Conservation (phyloP, 2,113 vertebrate genomes). For the Girardinichthys multiradiatus region DNA sequence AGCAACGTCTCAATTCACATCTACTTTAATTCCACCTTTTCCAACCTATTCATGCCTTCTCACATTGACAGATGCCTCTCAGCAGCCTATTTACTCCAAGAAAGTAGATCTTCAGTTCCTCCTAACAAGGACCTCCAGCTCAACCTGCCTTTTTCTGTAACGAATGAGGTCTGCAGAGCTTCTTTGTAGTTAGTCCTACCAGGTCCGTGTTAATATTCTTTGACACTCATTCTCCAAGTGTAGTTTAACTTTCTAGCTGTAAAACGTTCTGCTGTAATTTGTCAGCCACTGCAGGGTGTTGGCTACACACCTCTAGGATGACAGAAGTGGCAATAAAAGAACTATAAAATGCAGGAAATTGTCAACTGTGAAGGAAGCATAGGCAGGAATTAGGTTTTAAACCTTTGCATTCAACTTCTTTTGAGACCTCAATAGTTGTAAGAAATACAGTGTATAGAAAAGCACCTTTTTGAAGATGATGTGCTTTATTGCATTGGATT, state of each 20-base stretch:
- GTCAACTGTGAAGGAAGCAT: slow-evolving; percentile 41
- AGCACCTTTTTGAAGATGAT: background rate
- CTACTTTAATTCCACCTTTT: slow-evolving; percentile 46
- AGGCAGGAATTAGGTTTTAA: slow-evolving; percentile 12
- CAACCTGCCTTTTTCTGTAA: slow-evolving; percentile 18
- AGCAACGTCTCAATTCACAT: slow-evolving; percentile 54
- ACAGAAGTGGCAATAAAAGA: slow-evolving; percentile 57
- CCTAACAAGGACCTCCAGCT: slow-evolving; percentile 55
- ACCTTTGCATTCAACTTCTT: background rate
- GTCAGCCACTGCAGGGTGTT: slow-evolving; percentile 58
- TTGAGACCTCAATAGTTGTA: background rate
- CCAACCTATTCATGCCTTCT: slow-evolving; percentile 47
- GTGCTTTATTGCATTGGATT: background rate
- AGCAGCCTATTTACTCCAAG: slow-evolving; percentile 57
- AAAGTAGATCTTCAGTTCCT: slow-evolving; percentile 43
- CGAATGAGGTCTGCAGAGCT: slow-evolving; percentile 29
- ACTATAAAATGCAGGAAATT: slow-evolving; percentile 65
- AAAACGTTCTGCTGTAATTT: slow-evolving; percentile 59
- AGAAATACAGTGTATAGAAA: background rate
- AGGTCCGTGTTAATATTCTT: slow-evolving; percentile 61
- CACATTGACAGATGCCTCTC: slow-evolving; percentile 57
- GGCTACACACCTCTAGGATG: slow-evolving; percentile 65
- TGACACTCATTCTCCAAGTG: slow-evolving; percentile 41
- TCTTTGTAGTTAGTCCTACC: slow-evolving; percentile 20
- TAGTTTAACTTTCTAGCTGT: slow-evolving; percentile 55